These are phyloP conservation scores for Hololepta plana DNA, from an alignment of 2,888 invertebrate genomes.

Conservation along the genomic window DNA sequence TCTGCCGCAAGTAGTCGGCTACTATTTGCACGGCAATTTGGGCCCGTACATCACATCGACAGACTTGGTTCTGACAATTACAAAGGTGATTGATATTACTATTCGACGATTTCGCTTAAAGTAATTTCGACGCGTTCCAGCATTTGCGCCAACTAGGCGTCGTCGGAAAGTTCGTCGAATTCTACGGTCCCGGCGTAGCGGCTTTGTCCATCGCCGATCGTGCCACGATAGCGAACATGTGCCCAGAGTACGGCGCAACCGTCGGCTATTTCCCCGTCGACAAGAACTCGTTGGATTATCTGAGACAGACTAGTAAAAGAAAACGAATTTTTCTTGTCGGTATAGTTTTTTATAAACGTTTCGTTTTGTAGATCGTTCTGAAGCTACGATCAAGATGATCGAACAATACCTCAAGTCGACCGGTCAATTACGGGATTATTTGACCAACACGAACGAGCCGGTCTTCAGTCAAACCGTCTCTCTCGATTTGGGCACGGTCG, in stretches of 20 bases:
- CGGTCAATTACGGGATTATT: constrained; percentile 70
- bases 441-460: constrained; percentile 58
- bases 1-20: constrained; percentile 90
- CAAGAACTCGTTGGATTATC: constrained; percentile 58
- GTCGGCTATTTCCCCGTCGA: constrained; percentile 92
- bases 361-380: constrained; percentile 48
- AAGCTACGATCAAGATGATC: constrained; percentile 57
- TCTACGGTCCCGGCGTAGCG: constrained; percentile 86
- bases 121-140: constrained; percentile 17
- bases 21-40: constrained; percentile 66
- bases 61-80: constrained; percentile 91
- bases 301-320: constrained; percentile 59
- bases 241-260: constrained; percentile 95
- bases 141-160: constrained; percentile 83
- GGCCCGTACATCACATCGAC: constrained; percentile 82
- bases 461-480: constrained; percentile 69
- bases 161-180: constrained; percentile 97
- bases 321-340: constrained; percentile 1
- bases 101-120: neutral
- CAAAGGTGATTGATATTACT: constrained; percentile 50
- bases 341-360: constrained; percentile 3
- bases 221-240: constrained; percentile 98
- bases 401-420: constrained; percentile 68
- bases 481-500: constrained; percentile 73
- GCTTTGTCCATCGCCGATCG: constrained; percentile 89